Conservation (phyloP, 2,797 vertebrate species). For the Pseudochromis fuscus region DNA sequence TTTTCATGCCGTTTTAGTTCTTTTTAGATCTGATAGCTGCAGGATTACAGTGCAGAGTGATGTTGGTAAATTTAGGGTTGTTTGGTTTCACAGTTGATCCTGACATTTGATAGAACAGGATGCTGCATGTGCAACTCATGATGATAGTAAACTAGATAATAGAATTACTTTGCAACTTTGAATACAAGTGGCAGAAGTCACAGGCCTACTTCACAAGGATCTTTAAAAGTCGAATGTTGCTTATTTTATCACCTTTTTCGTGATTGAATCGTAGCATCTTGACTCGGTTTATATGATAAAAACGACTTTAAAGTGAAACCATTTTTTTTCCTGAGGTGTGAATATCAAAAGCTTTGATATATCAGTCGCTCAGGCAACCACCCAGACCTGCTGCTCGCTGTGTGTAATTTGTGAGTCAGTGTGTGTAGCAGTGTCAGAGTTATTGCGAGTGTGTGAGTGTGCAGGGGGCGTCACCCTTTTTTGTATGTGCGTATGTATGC, state of each 20-base stretch:
- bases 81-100: slow-evolving; percentile 33
- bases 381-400: slow-evolving; percentile 49
- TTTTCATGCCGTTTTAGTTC: no score
- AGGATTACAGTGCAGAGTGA: no score
- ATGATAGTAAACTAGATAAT: no score
- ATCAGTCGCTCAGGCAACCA: slow-evolving; percentile 42
- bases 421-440: slow-evolving; percentile 63
- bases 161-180: no score
- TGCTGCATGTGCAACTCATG: not conserved
- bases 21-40: no score
- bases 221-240: not conserved
- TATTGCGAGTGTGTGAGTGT: slow-evolving; percentile 13
- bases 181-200: not conserved
- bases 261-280: slow-evolving; percentile 17
- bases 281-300: slow-evolving; percentile 5
- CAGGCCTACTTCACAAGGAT: not conserved
- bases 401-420: slow-evolving; percentile 64
- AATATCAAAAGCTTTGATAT: slow-evolving; percentile 48
- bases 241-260: slow-evolving; percentile 13
- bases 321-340: slow-evolving; percentile 32
- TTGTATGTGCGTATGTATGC: slow-evolving; percentile 1
- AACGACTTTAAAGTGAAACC: slow-evolving; percentile 37
- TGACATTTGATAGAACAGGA: no score
- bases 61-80: slow-evolving; percentile 15
- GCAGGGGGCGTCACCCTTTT: slow-evolving; percentile 15